phyloP scores from a whole-genome alignment of 2,888 invertebrate species.

The Leucophenga maculata region DNA sequence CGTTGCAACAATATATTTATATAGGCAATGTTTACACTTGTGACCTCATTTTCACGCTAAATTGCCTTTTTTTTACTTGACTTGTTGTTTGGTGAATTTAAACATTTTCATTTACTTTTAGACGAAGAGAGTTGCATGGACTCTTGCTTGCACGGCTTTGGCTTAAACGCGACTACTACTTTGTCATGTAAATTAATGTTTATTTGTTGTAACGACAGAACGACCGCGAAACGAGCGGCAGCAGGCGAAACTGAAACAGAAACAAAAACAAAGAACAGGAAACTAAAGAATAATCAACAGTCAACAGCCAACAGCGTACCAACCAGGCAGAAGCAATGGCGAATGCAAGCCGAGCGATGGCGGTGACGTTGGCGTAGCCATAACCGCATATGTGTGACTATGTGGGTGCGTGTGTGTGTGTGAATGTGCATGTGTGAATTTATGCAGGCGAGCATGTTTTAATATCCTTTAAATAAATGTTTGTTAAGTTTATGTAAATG shows the following conservation, averaged over 20 bases:
- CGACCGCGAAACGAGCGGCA: not conserved
- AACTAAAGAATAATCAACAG: slow-evolving; percentile 1
- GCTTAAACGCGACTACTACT: slow-evolving; percentile 47
- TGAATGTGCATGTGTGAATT: not conserved
- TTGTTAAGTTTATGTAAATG: no score
- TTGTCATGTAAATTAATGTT: slow-evolving; percentile 62
- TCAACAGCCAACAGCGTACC: slow-evolving; percentile 20
- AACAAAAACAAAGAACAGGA: slow-evolving; percentile 7
- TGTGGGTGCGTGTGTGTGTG: not conserved
- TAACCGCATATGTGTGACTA: not conserved
- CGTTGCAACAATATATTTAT: not conserved
- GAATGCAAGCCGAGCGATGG: slow-evolving; percentile 46
- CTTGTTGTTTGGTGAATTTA: slow-evolving; percentile 33
- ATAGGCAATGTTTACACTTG: slow-evolving; percentile 15
- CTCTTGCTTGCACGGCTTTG: not conserved
- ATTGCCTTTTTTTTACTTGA: slow-evolving; percentile 20
- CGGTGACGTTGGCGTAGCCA: no score
- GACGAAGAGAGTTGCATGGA: not conserved
- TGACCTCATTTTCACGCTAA: slow-evolving; percentile 22
- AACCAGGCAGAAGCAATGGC: slow-evolving; percentile 20
- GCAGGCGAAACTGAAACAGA: slow-evolving; percentile 37
- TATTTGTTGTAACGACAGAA: slow-evolving; percentile 37
- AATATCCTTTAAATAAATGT: no score
- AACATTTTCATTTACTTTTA: slow-evolving; percentile 45
- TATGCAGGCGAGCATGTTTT: not conserved